Percentiles rank a stretch among this genome's conserved stretches.
Evolutionary conservation across 1,140 invertebrate genomes (phyloP).

Genomic region (Drosophila busckii): DNA sequence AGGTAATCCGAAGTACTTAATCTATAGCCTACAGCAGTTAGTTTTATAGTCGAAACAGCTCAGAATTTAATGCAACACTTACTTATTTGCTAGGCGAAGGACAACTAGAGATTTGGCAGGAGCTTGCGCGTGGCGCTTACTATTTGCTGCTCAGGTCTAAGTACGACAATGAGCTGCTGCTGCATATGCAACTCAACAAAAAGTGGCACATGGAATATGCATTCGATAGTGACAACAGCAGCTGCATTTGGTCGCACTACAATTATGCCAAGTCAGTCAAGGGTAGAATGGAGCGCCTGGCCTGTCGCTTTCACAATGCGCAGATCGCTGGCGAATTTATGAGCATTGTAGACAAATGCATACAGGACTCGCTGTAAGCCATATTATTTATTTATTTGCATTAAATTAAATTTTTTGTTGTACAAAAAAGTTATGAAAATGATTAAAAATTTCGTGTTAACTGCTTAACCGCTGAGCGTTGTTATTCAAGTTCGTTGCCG

Average conservation of each 20-base stretch:
- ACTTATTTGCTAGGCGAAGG: slow-evolving; percentile 18
- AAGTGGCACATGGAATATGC: slow-evolving; percentile 26
- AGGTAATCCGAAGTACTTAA: no score
- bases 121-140: neutral
- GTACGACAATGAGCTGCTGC: slow-evolving; percentile 8
- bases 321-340: slow-evolving; percentile 28
- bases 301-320: slow-evolving; percentile 25
- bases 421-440: no score
- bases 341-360: slow-evolving; percentile 1
- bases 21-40: no score
- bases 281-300: slow-evolving; percentile 25
- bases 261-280: slow-evolving; percentile 29
- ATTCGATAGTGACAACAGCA: slow-evolving; percentile 10
- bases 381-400: neutral
- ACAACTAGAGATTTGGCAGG: slow-evolving; percentile 26
- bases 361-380: neutral
- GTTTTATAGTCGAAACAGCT: no score
- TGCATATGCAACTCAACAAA: slow-evolving; percentile 20
- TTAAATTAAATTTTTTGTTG: neutral
- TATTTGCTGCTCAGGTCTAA: slow-evolving; percentile 34
- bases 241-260: slow-evolving; percentile 26
- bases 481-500: no score
- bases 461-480: no score
- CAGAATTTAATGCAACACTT: neutral
- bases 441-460: no score